These are phyloP conservation scores for Hippoglossus stenolepis DNA, from an alignment of 2,113 vertebrate species.

Conservation along the genomic window DNA sequence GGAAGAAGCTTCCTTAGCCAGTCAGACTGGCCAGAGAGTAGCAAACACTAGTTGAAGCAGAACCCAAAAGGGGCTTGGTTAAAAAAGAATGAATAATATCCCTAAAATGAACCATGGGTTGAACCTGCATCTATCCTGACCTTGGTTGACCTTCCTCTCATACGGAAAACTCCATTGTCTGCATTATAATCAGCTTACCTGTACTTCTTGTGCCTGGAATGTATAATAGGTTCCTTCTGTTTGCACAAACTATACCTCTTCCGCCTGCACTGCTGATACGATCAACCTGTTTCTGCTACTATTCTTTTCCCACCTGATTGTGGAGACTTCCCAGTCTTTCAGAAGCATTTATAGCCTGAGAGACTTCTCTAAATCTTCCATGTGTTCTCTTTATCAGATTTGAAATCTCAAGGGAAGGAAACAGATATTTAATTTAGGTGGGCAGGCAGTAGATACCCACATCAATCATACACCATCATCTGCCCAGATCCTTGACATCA, in stretches of 20 bases:
- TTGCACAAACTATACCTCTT: neutral
- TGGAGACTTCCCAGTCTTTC: neutral
- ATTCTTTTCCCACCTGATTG: conserved; percentile 6
- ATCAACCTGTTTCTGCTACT: conserved; percentile 22
- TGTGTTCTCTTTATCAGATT: conserved; percentile 16
- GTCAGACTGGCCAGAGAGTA: neutral
- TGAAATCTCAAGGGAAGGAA: conserved; percentile 12
- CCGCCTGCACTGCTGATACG: conserved; percentile 5
- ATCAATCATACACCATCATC: conserved; percentile 37
- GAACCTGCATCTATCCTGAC: neutral
- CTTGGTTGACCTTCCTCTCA: neutral
- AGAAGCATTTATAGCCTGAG: conserved; percentile 4
- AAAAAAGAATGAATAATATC: conserved; percentile 3
- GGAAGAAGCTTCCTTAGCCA: neutral
- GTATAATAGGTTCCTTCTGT: neutral
- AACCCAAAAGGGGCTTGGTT: neutral
- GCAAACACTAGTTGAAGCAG: neutral
- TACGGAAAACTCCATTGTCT: conserved; percentile 13
- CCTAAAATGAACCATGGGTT: neutral
- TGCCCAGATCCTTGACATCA: conserved; percentile 19
- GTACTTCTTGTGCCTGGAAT: conserved; percentile 1
- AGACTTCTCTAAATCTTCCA: conserved; percentile 16
- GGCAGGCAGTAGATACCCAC: conserved; percentile 2
- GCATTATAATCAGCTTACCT: conserved; percentile 31
- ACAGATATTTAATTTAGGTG: conserved; percentile 14